A percentile compares a stretch with the other conserved stretches of the same genome.
These are phyloP conservation scores for Agapostemon virescens DNA, from an alignment of 2,888 invertebrate species.

Conservation along the genomic window DNA sequence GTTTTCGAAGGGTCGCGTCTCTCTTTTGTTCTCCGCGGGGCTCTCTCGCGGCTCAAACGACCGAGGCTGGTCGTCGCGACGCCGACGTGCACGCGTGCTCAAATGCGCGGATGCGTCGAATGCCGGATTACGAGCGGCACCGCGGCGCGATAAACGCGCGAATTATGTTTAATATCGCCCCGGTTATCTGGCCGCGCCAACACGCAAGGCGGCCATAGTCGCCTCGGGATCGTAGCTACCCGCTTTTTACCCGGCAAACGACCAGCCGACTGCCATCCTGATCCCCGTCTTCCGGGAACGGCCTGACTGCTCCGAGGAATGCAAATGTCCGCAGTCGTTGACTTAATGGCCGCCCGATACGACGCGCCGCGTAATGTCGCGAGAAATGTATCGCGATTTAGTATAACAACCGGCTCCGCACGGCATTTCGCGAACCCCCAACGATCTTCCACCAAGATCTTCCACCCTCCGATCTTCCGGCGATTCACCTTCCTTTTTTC, in stretches of 20 bases:
- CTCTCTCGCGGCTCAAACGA: constrained; percentile 56
- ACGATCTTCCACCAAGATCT: too few relatives aligned
- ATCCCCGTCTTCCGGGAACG: constrained; percentile 10
- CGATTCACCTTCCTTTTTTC: not conserved
- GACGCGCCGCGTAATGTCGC: constrained; percentile 36
- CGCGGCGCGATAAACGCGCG: constrained; percentile 72
- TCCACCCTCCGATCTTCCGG: not conserved
- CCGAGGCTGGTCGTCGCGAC: constrained; percentile 52
- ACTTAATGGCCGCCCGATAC: constrained; percentile 43
- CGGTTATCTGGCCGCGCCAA: constrained; percentile 53
- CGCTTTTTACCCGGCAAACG: not conserved
- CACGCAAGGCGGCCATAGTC: constrained; percentile 22
- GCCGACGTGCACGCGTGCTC: constrained; percentile 34
- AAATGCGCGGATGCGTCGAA: constrained; percentile 55
- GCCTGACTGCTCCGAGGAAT: constrained; percentile 18
- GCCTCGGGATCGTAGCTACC: constrained; percentile 1
- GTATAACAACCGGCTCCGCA: not conserved
- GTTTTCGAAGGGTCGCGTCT: constrained; percentile 60
- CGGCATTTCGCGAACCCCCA: not conserved
- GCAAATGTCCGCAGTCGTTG: constrained; percentile 38
- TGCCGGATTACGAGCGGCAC: constrained; percentile 65
- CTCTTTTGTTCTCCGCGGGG: constrained; percentile 59
- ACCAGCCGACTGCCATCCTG: not conserved
- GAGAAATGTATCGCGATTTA: constrained; percentile 38
- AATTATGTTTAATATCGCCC: constrained; percentile 72